These are phyloP conservation scores for Agonopterix heracliana DNA, from an alignment of 2,888 invertebrate species.

Conservation along the genomic window DNA sequence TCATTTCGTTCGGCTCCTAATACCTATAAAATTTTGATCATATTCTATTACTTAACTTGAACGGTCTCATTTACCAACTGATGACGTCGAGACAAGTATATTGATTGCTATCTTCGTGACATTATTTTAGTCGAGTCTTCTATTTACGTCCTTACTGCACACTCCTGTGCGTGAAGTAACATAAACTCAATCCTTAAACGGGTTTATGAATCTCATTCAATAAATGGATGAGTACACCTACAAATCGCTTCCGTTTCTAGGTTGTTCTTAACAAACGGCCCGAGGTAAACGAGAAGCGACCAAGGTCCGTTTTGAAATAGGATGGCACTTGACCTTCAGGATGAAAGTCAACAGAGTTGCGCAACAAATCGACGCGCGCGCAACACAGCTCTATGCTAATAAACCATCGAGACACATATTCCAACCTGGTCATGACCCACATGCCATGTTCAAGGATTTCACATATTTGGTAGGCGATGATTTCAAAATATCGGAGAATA, in stretches of 20 bases:
- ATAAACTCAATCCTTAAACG: too few relatives aligned
- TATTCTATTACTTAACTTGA: too few relatives aligned
- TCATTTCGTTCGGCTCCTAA: too few relatives aligned
- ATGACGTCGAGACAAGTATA: too few relatives aligned
- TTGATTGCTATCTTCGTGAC: too few relatives aligned
- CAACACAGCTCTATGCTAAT: constrained; percentile 67
- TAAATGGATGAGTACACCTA: too few relatives aligned
- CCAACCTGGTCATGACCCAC: constrained; percentile 73
- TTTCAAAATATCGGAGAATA: constrained; percentile 65
- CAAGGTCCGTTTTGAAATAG: constrained; percentile 75
- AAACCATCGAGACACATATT: constrained; percentile 63
- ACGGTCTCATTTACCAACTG: too few relatives aligned
- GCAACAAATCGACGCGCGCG: constrained; percentile 62
- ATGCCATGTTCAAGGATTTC: constrained; percentile 72
- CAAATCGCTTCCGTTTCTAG: constrained; percentile 60
- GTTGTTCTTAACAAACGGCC: constrained; percentile 43
- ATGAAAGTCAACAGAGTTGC: constrained; percentile 74
- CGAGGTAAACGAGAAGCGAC: constrained; percentile 70
- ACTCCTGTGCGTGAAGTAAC: too few relatives aligned
- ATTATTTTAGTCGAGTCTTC: too few relatives aligned
- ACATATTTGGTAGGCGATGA: constrained; percentile 71
- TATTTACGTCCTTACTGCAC: too few relatives aligned
- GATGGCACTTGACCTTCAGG: constrained; percentile 75
- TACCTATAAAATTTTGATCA: too few relatives aligned
- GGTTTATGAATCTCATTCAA: too few relatives aligned